Evolutionary conservation across 2,113 vertebrate genomes (phyloP), one percentile per base, ranked within the genome.

Genomic region (Manacus vitellinus): DNA sequence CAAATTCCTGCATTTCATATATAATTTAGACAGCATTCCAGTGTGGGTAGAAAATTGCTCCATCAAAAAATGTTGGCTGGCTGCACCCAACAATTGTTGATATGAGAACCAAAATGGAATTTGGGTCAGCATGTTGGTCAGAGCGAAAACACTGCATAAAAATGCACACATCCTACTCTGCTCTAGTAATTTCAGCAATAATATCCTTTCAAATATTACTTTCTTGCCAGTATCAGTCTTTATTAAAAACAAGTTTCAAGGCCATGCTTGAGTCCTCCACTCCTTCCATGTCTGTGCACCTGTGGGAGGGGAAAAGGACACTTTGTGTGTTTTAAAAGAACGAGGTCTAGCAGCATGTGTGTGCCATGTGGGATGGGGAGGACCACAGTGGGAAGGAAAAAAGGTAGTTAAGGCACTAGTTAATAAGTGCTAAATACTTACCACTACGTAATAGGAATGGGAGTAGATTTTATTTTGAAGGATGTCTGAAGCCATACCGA

Each of bases 401-500:
- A 61, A 8, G 0, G 27, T 54, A 22, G 55, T 87, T 46, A 76
- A 92, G 52, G 73, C n/a, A 13, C 49, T 39, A 37, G 52, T 70
- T 88, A 90, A 56, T 58, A 91, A 54, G 56, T 82, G 86, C 89
- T 96, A 96, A 96, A 66, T 73, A 86, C 85, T 89, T 95, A 61
- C 85, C 83, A 70, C 58, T 85, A 43, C 5, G 23, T 89, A 47
- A 10, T 61, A 88, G 91, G 92, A 94, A 55, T 28, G 55, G 74
- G 52, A 92, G n/a, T 0, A 1, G 52, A 78, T 93, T 97, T 89
- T 91, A 85, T 78, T 96, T 95, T 85, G 77, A 85, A 96, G 70
- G 65, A 9, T 83, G 76, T 77, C 77, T 88, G 84, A 94, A 92
- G 74, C 81, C 52, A 7, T 43, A 7, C 58, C 6, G 20, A 12